Conservation (phyloP, 2,797 vertebrate genomes). For the Xerus rutilus region DNA sequence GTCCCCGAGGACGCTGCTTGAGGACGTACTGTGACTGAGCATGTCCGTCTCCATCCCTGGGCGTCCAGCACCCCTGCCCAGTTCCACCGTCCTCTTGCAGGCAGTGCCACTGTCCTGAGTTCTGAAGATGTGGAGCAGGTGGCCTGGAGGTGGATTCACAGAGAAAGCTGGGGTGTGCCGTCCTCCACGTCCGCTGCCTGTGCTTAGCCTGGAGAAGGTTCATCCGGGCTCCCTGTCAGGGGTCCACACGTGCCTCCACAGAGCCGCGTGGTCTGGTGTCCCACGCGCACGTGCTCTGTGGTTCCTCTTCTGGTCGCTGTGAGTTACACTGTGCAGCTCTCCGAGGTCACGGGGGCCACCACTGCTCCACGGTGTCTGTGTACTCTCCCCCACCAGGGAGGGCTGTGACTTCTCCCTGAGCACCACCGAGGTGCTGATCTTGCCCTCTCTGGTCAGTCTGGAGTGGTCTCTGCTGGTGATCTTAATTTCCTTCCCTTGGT, state of each 20-base stretch:
- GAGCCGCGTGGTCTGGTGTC: too few species aligned
- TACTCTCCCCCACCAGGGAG: neutral
- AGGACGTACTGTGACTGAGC: accelerated
- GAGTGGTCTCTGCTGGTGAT: neutral
- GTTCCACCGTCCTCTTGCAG: neutral
- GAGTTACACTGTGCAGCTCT: too few species aligned
- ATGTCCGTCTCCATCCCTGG: accelerated
- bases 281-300: accelerated
- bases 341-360: too few species aligned
- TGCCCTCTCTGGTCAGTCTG: accelerated
- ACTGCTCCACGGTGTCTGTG: too few species aligned
- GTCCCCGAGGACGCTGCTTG: accelerated
- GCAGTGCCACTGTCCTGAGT: accelerated
- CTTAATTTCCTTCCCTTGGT: neutral
- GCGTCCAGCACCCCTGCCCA: too few species aligned
- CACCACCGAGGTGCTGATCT: accelerated
- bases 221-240: too few species aligned
- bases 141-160: neutral
- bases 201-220: too few species aligned
- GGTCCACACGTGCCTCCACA: too few species aligned
- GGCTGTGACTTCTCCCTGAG: accelerated
- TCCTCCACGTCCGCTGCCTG: too few species aligned
- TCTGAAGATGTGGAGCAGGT: accelerated
- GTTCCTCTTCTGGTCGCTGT: too few species aligned
- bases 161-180: accelerated